Evolutionary conservation across 2,888 invertebrate species (phyloP).

Genomic region (Polyploca ridens): DNA sequence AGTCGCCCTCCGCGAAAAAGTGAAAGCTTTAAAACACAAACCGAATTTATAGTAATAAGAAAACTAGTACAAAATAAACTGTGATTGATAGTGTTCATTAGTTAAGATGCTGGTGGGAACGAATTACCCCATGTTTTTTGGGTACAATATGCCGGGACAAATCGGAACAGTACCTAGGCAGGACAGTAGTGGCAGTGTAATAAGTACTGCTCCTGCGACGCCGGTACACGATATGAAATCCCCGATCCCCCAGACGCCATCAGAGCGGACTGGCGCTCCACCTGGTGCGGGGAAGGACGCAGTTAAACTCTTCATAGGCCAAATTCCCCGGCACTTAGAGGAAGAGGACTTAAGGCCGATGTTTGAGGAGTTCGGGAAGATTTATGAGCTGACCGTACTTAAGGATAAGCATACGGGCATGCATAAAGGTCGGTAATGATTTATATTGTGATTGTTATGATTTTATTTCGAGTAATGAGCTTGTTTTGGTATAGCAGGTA

Average conservation of each 20-base stretch:
- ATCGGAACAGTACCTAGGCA: conserved; percentile 39
- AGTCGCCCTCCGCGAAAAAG: conserved; percentile 57
- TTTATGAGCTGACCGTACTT: conserved; percentile 96
- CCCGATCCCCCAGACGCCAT: conserved; percentile 67
- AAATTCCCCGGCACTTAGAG: conserved; percentile 95
- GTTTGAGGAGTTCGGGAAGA: conserved; percentile 96
- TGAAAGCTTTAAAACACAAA: conserved; percentile 81
- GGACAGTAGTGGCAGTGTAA: conserved; percentile 53
- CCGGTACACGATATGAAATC: conserved; percentile 67
- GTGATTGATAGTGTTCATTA: conserved; percentile 51
- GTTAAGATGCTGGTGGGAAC: conserved; percentile 71
- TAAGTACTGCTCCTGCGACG: conserved; percentile 75
- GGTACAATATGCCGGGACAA: conserved; percentile 62
- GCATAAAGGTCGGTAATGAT: conserved; percentile 92
- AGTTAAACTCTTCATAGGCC: conserved; percentile 96
- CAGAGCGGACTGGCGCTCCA: conserved; percentile 75
- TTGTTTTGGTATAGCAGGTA: not conserved
- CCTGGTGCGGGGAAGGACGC: conserved; percentile 82
- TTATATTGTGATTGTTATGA: conserved; percentile 29
- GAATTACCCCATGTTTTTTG: conserved; percentile 70
- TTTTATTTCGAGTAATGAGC: not conserved
- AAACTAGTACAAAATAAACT: conserved; percentile 74
- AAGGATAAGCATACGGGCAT: conserved; percentile 98
- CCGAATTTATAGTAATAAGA: conserved; percentile 80
- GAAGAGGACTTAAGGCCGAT: conserved; percentile 94